A percentile compares a stretch with the other conserved stretches of the same genome.
Conservation (phyloP, 2,113 vertebrate genomes). For the Lontra canadensis region DNA sequence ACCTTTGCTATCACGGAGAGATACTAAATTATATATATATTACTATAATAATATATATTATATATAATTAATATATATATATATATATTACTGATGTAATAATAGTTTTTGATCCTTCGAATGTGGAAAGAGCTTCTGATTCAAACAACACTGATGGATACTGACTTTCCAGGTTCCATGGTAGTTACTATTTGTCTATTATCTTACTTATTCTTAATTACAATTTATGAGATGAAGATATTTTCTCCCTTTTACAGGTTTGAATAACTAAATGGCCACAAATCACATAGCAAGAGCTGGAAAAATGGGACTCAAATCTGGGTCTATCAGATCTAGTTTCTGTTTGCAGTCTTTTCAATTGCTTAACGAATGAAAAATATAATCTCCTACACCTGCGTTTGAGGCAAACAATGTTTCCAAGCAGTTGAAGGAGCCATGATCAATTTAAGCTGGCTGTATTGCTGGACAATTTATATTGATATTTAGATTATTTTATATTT, state of each 20-base stretch:
- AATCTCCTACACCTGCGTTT: not conserved
- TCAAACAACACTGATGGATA: not conserved
- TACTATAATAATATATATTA: too few relatives aligned
- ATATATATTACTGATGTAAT: too few relatives aligned
- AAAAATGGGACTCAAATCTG: not conserved
- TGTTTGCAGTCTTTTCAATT: not conserved
- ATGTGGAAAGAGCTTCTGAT: not conserved
- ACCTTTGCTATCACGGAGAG: not conserved
- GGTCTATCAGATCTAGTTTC: not conserved
- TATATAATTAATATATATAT: too few relatives aligned
- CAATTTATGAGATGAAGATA: not conserved
- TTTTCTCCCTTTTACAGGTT: not conserved
- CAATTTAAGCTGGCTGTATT: not conserved
- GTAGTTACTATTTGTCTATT: not conserved
- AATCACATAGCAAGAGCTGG: not conserved
- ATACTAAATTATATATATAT: not conserved
- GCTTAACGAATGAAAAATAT: not conserved
- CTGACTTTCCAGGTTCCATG: not conserved
- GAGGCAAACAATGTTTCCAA: not conserved
- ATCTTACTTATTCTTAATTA: not conserved
- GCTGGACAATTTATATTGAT: constrained; percentile 25
- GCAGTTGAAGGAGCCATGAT: not conserved
- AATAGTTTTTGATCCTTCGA: not conserved
- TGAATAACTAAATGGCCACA: not conserved
- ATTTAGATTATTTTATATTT: not conserved